Evolutionary conservation across 1,140 invertebrate species (phyloP).

Genomic region (Solen grandis): DNA sequence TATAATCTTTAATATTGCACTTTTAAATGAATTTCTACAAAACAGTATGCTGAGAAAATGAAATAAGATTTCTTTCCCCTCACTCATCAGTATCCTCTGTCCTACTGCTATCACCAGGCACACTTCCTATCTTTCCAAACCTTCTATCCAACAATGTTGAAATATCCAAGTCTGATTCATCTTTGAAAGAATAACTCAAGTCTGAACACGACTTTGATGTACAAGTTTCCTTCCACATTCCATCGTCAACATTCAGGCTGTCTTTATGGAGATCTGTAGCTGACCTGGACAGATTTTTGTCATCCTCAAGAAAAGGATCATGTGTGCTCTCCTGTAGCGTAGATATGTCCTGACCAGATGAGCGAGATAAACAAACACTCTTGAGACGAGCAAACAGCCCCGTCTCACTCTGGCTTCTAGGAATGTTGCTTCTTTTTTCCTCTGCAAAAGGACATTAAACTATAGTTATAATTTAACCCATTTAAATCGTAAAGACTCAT

Average conservation of each 20-base stretch:
- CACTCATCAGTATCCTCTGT: no score
- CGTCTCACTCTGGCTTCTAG: constrained; percentile 66
- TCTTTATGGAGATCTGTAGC: not conserved
- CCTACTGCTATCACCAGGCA: no score
- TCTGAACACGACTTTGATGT: constrained; percentile 47
- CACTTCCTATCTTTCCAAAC: no score
- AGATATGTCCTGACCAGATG: constrained; percentile 28
- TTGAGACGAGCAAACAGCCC: constrained; percentile 62
- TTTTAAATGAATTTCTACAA: no score
- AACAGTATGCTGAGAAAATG: no score
- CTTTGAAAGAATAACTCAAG: constrained; percentile 38
- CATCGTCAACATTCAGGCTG: not conserved
- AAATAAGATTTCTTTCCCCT: no score
- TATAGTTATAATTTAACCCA: no score
- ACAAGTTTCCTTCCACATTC: constrained; percentile 10
- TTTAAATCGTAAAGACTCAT: no score
- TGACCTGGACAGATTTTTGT: not conserved
- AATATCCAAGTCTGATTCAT: constrained; percentile 49
- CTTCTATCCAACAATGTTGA: constrained; percentile 12
- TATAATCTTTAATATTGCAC: no score
- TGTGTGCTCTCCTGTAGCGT: not conserved
- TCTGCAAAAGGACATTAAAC: constrained; percentile 15
- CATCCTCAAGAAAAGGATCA: not conserved
- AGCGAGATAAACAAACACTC: constrained; percentile 58
- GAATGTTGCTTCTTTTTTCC: constrained; percentile 14